phyloP scores from a whole-genome alignment of 2,888 invertebrate species.

The Nymphalis c-album region DNA sequence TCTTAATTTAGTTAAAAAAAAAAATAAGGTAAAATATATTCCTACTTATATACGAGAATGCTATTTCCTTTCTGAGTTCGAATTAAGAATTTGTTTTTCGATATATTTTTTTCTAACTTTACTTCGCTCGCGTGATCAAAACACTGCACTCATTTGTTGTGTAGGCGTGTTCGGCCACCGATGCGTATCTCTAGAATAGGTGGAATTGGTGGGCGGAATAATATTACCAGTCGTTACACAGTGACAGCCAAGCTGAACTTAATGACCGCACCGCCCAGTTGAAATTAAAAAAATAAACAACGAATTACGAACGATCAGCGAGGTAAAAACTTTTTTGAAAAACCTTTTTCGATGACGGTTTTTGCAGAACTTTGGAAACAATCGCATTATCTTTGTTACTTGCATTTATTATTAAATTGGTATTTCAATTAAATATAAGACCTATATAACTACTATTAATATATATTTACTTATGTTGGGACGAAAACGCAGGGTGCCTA shows the following conservation, averaged over 20 bases:
- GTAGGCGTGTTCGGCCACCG: conserved; percentile 71
- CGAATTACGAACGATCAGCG: conserved; percentile 9
- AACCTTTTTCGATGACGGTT: not conserved
- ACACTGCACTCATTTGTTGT: conserved; percentile 57
- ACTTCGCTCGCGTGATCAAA: conserved; percentile 45
- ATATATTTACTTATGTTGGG: too few relatives aligned
- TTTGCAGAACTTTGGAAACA: not conserved
- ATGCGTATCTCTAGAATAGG: conserved; percentile 76
- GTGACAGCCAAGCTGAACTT: conserved; percentile 58
- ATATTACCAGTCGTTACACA: conserved; percentile 68
- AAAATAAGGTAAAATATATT: too few relatives aligned
- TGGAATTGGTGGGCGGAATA: conserved; percentile 78
- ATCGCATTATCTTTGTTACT: too few relatives aligned
- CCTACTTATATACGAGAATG: not conserved
- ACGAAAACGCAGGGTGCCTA: too few relatives aligned
- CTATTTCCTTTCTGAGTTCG: not conserved
- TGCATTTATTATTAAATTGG: too few relatives aligned
- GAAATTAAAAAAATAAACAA: conserved; percentile 38
- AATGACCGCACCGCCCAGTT: conserved; percentile 64
- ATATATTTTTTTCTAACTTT: conserved; percentile 15
- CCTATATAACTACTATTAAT: too few relatives aligned
- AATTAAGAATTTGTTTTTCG: conserved; percentile 11
- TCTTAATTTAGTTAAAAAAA: too few relatives aligned
- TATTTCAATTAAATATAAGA: too few relatives aligned
- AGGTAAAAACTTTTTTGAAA: not conserved